Evolutionary conservation across 2,888 invertebrate species (phyloP).

Genomic region (Sarcophaga subvicina): DNA sequence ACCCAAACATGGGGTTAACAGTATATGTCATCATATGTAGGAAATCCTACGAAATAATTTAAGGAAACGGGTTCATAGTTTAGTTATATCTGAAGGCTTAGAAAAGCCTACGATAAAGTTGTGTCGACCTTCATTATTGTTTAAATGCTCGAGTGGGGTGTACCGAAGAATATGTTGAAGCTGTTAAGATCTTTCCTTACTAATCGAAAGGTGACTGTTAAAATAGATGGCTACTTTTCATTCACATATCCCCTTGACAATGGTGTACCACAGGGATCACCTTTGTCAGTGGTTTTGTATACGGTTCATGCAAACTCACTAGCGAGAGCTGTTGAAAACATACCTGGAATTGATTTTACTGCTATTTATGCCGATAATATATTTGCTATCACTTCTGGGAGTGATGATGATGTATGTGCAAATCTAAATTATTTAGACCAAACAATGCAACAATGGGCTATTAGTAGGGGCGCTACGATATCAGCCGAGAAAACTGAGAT

Average conservation of each 20-base stretch:
- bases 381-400: slow-evolving; percentile 40
- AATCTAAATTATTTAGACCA: slow-evolving; percentile 13
- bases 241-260: neutral
- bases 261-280: neutral
- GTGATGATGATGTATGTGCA: neutral
- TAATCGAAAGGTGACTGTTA: slow-evolving; percentile 19
- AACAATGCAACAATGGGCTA: slow-evolving; percentile 11
- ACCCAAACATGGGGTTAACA: slow-evolving; percentile 16
- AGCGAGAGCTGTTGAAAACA: neutral
- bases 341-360: neutral
- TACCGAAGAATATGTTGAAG: neutral
- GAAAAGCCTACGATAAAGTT: slow-evolving; percentile 28
- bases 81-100: slow-evolving; percentile 24
- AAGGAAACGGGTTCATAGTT: slow-evolving; percentile 4
- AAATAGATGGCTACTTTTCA: slow-evolving; percentile 21
- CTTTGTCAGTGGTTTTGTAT: neutral
- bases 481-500: slow-evolving; percentile 11
- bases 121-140: slow-evolving; percentile 9
- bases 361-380: slow-evolving; percentile 47
- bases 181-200: slow-evolving; percentile 27
- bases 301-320: neutral
- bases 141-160: slow-evolving; percentile 4
- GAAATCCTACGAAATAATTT: slow-evolving; percentile 2
- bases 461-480: too few relatives aligned
- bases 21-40: slow-evolving; percentile 24